Evolutionary conservation across 2,888 invertebrate genomes (phyloP), one percentile per base, ranked within the genome.

Genomic region (Crematogaster levior): DNA sequence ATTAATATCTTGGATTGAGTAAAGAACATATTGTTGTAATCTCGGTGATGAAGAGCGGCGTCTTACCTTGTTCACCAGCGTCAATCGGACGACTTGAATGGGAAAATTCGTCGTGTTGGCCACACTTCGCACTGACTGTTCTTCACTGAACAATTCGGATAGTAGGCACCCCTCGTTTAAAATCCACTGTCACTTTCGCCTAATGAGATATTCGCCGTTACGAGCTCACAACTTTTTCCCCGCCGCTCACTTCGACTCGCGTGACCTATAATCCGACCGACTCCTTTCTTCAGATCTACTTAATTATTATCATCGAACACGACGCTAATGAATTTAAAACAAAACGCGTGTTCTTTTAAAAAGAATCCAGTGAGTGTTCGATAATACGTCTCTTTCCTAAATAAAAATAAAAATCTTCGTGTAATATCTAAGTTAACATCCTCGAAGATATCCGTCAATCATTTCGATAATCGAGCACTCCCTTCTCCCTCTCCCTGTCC

Each of bases 121-220:
- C 85, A 88, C 85, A 63, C 61, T 63, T 86, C 34, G 81, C 88
- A 91, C 87, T 90, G n/a, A n/a, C n/a, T n/a, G n/a, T n/a, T 85
- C 73, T 58, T 85, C 88, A 89, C 91, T 86, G 80, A 83, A 83
- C 88, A 88, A 81, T 63, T 53, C 37, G n/a, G 37, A 18, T 56
- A 46, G 34, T 27, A 68, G 61, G 65, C 65, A 81, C 66, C 75
- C 70, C 58, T 84, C 61, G 58, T 56, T 61, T 65, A 79, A 84
- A 83, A 80, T 65, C 68, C 87, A 91, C 85, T 86, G 83, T 86
- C 85, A 88, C 90, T 85, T 81, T 72, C 68, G 72, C 68, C n/a
- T 43, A 27, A 27, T 60, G 34, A 3, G 7, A 72, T 60, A 66
- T 18, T 61, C 51, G 43, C 40, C 58, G 27, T 30, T 30, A 18